Conservation (phyloP, 2,113 vertebrate species). For the Cynoglossus semilaevis region DNA sequence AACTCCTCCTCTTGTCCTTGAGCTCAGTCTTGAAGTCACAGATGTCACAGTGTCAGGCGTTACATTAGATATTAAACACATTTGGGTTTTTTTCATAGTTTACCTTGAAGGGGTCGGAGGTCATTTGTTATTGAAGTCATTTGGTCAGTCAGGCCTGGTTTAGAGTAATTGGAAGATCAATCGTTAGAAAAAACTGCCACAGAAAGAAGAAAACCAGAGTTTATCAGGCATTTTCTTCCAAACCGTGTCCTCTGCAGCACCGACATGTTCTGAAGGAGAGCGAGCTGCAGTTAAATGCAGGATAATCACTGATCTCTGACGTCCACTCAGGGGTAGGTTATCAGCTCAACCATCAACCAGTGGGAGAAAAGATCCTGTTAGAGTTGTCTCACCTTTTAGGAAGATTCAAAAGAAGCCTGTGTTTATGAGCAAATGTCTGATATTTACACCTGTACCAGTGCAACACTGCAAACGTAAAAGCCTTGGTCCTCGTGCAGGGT, state of each 20-base stretch:
- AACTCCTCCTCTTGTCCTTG: too few species aligned
- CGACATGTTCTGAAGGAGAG: slow-evolving; percentile 42
- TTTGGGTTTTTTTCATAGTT: too few species aligned
- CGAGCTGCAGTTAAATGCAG: slow-evolving; percentile 47
- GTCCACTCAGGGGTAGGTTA: slow-evolving; percentile 49
- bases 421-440: too few species aligned
- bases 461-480: too few species aligned
- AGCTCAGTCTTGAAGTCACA: too few species aligned
- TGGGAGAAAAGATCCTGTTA: slow-evolving; percentile 44
- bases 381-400: slow-evolving; percentile 20
- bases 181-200: slow-evolving; percentile 35
- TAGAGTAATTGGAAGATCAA: slow-evolving; percentile 53
- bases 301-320: slow-evolving; percentile 60
- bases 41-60: too few species aligned
- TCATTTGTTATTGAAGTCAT: slow-evolving; percentile 9
- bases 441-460: too few species aligned
- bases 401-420: too few species aligned
- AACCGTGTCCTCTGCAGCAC: slow-evolving; percentile 41
- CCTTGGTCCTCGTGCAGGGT: too few species aligned
- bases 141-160: slow-evolving; percentile 15
- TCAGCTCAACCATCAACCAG: slow-evolving; percentile 44
- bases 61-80: too few species aligned
- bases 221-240: slow-evolving; percentile 57
- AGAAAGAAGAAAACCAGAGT: slow-evolving; percentile 30
- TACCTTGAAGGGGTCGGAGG: too few species aligned